Percentiles rank a stretch among this genome's conserved stretches.
Conservation (phyloP, 1,140 invertebrate species). For the Diorhabda elongata region DNA sequence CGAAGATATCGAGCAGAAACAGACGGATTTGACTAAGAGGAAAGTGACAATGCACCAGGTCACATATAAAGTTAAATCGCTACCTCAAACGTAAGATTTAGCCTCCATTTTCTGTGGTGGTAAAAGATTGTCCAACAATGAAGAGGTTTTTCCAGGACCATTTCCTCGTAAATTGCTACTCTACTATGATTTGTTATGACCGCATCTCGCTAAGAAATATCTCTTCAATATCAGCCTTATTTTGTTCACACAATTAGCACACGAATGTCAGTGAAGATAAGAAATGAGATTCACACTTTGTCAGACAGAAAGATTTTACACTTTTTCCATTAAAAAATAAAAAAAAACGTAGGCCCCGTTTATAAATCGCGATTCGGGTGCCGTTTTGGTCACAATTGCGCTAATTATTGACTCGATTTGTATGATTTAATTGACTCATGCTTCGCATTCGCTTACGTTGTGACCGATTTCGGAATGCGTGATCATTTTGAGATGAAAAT, state of each 20-base stretch:
- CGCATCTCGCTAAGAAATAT: conserved; percentile 14
- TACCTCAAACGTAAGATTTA: too few species aligned
- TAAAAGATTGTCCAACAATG: too few species aligned
- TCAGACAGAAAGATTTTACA: not conserved
- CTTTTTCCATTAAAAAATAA: not conserved
- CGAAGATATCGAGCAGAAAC: too few species aligned
- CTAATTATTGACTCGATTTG: conserved; percentile 23
- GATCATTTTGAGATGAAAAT: conserved; percentile 54
- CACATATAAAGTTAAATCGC: too few species aligned
- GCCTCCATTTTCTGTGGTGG: too few species aligned
- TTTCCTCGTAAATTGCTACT: not conserved
- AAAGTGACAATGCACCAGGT: too few species aligned
- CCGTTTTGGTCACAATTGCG: conserved; percentile 14
- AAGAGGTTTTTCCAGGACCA: too few species aligned
- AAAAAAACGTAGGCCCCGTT: conserved; percentile 22
- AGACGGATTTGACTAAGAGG: too few species aligned
- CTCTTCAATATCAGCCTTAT: conserved; percentile 35
- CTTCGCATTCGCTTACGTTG: conserved; percentile 45
- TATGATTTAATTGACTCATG: conserved; percentile 32
- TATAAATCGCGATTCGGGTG: conserved; percentile 5
- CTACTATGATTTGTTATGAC: conserved; percentile 17
- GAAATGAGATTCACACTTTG: conserved; percentile 12
- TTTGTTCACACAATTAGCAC: conserved; percentile 38
- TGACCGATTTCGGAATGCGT: conserved; percentile 37
- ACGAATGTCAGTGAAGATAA: conserved; percentile 27